Base-by-base conservation (phyloP, 2,888 invertebrate species). In the Gari tellinella region DNA sequence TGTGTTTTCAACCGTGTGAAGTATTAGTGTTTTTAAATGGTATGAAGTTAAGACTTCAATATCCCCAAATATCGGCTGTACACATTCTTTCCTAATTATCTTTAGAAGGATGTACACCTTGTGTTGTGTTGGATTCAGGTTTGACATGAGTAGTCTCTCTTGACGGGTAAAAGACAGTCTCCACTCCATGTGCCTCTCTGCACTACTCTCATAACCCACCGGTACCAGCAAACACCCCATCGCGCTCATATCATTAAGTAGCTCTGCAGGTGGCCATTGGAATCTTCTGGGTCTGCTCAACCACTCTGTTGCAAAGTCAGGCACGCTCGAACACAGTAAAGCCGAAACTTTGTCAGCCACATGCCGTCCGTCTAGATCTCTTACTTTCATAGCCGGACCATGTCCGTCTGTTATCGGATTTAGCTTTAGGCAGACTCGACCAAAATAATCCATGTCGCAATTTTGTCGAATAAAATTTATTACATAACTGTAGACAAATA, bases 71-170 rank as follows among this genome's bases (percentile, higher is more conserved):
- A 31, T 7, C 14, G 46, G 43, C 25, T 62, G n/a, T 10, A 68
- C 21, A 2, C 49, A 12, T 25, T 45, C 38, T 19, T 46, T 62
- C 41, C 49, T 68, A 15, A 62, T 56, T 48, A 61, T 55, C 21
- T 68, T 68, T 12, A 68, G 37, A 15, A 62, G 45, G 14, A 68
- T 43, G 25, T 62, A 68, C 26, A 61, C 61, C 25, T 60, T 61
- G n/a, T 52, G 53, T 49, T 68, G 68, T 12, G 49, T 37, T 4
- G 41, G 15, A 23, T 62, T 68, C 1, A 68, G 55, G 43, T 37
- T 41, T 37, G 58, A 61, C 62, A 68, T 62, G 15, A 68, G 61
- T 7, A 49, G 15, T 56, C 68, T 7, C 41, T 68, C 68, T 12
- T 46, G 55, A 25, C 21, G 41, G 5, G 61, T 48, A n/a, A 51